Percentiles rank a stretch among this genome's conserved stretches.
phyloP scores from a whole-genome alignment of 1,140 invertebrate genomes.

The Leptestheria dahalacensis region DNA sequence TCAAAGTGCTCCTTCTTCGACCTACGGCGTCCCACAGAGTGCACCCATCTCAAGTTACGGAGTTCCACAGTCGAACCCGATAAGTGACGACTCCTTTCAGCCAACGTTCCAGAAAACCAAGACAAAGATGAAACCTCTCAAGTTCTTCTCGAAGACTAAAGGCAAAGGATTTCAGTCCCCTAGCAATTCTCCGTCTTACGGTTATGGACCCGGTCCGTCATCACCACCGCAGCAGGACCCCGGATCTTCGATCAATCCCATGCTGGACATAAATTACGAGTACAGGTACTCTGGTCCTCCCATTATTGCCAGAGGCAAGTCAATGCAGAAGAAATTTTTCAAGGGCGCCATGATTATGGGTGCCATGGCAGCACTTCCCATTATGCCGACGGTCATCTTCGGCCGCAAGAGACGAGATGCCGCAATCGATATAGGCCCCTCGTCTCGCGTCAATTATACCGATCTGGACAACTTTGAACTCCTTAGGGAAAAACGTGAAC shows the following conservation, averaged over 20 bases:
- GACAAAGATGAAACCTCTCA: slow-evolving; percentile 1
- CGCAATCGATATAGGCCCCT: not conserved
- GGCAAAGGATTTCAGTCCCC: not conserved
- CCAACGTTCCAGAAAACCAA: not conserved
- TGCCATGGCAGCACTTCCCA: slow-evolving; percentile 4
- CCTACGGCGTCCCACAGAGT: not conserved
- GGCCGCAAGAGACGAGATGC: slow-evolving; percentile 6
- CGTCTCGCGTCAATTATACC: not conserved
- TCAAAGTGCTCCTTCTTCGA: not conserved
- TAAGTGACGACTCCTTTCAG: not conserved
- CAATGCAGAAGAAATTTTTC: slow-evolving; percentile 14
- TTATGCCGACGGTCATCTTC: slow-evolving; percentile 8
- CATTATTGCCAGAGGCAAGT: slow-evolving; percentile 9
- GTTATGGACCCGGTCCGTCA: not conserved
- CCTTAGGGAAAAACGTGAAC: not conserved
- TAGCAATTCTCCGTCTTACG: slow-evolving; percentile 1
- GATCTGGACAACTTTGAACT: not conserved
- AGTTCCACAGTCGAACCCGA: slow-evolving; percentile 6
- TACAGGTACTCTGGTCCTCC: slow-evolving; percentile 14
- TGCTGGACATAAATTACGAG: slow-evolving; percentile 15
- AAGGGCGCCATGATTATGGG: slow-evolving; percentile 14
- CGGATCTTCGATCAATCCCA: not conserved
- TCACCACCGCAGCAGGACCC: not conserved
- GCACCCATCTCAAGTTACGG: slow-evolving; percentile 1
- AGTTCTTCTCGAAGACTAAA: slow-evolving; percentile 1